Percentiles rank a stretch among this genome's conserved stretches.
Evolutionary conservation across 1,140 invertebrate species (phyloP).

Genomic region (Scaptomyza graminum): DNA sequence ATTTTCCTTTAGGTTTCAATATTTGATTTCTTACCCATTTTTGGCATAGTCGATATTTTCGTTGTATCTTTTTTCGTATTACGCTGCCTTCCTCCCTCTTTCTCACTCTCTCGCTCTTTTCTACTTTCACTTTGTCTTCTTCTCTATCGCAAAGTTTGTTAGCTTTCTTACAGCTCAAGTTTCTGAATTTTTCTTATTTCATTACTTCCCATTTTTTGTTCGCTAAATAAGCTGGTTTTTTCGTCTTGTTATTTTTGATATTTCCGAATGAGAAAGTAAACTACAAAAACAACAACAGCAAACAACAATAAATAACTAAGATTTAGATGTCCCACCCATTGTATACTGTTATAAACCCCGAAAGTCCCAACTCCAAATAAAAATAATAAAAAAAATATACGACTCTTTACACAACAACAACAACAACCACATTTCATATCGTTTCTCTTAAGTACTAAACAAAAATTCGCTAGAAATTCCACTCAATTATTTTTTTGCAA

Average conservation of each 20-base stretch:
- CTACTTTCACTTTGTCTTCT: conserved; percentile 27
- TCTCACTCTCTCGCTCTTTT: conserved; percentile 48
- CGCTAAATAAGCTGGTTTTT: conserved; percentile 5
- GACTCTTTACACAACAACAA: conserved; percentile 66
- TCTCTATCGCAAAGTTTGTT: conserved; percentile 34
- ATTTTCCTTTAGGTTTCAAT: conserved; percentile 19
- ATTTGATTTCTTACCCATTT: conserved; percentile 7
- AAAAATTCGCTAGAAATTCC: conserved; percentile 55
- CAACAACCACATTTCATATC: conserved; percentile 81
- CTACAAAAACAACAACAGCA: conserved; percentile 51
- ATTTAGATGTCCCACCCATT: conserved; percentile 41
- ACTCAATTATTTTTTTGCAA: conserved; percentile 26
- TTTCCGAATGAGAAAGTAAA: conserved; percentile 40
- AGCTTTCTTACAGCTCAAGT: conserved; percentile 35
- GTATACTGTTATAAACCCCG: conserved; percentile 24
- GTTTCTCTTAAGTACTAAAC: conserved; percentile 61
- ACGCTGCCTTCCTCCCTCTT: conserved; percentile 24
- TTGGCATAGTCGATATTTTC: conserved; percentile 28
- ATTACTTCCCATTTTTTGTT: conserved; percentile 9
- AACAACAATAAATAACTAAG: conserved; percentile 56
- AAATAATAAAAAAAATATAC: conserved; percentile 11
- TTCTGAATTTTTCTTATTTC: conserved; percentile 7
- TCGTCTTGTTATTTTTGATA: conserved; percentile 40
- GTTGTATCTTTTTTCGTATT: conserved; percentile 11
- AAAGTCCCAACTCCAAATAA: conserved; percentile 27